Evolutionary conservation across 2,113 vertebrate species (phyloP).

Genomic region (Nesoenas mayeri): DNA sequence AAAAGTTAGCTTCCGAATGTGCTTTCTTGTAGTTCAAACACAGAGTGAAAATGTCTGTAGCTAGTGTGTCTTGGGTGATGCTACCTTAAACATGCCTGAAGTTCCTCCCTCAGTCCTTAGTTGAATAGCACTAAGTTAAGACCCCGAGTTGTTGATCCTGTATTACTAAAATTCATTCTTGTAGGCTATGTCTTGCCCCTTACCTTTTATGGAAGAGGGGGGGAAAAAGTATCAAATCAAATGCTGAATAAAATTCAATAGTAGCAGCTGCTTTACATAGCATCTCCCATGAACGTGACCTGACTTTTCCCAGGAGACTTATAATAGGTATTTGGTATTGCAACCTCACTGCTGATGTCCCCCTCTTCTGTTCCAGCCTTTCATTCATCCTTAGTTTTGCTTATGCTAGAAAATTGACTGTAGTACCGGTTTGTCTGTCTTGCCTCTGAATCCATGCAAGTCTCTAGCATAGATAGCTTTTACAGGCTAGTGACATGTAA

Average conservation of each 20-base stretch:
- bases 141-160: neutral
- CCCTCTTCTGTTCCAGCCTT: neutral
- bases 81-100: neutral
- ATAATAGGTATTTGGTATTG: neutral
- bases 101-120: neutral
- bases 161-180: neutral
- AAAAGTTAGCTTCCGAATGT: neutral
- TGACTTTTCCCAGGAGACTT: neutral
- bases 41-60: neutral
- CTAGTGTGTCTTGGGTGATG: neutral
- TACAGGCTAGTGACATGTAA: neutral
- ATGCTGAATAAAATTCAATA: neutral
- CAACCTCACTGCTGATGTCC: neutral
- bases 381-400: neutral
- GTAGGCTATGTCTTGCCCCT: neutral
- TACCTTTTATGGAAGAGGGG: accelerated
- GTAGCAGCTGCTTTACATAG: neutral
- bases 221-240: neutral
- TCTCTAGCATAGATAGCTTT: neutral
- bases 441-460: neutral
- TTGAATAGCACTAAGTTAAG: neutral
- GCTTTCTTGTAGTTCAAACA: neutral
- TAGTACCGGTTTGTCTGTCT: neutral
- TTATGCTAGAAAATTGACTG: neutral
- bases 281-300: neutral